These are phyloP conservation scores for Montipora capitata DNA, from an alignment of 92 coral and sea anemone genomes.

Conservation along the genomic window DNA sequence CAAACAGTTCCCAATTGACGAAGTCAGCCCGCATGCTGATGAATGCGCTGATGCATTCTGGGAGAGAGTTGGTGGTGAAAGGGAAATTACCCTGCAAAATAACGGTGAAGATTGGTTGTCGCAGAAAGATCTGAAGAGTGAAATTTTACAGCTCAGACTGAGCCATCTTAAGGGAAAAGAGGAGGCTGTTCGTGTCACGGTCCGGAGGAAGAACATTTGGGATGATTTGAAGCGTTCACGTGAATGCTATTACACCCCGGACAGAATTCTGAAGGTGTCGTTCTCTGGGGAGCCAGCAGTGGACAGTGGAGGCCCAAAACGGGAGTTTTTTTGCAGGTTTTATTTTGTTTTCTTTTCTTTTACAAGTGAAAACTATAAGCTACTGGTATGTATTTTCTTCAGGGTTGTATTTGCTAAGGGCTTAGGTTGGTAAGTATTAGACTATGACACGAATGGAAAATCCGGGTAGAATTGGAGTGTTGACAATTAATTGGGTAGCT, in stretches of 20 bases:
- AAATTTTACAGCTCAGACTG: background rate
- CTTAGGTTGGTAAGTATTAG: too few relatives aligned
- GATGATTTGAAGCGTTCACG: slow-evolving; percentile 38
- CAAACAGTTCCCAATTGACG: background rate
- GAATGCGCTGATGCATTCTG: background rate
- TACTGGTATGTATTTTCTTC: too few relatives aligned
- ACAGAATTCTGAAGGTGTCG: slow-evolving; percentile 18
- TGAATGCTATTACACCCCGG: slow-evolving; percentile 36
- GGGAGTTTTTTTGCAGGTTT: too few relatives aligned
- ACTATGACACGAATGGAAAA: too few relatives aligned
- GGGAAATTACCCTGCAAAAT: background rate
- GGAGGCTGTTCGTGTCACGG: slow-evolving; percentile 29
- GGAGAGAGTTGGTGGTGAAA: background rate
- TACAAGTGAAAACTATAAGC: too few relatives aligned
- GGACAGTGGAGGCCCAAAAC: too few relatives aligned
- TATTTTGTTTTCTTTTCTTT: too few relatives aligned
- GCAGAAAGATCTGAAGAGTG: background rate
- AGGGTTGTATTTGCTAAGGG: too few relatives aligned
- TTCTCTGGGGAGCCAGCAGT: slow-evolving; percentile 47
- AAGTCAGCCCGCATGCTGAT: background rate
- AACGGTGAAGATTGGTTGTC: background rate
- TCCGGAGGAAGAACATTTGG: background rate
- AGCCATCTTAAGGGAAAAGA: background rate
- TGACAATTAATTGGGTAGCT: too few relatives aligned
- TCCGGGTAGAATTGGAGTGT: too few relatives aligned